Conservation (phyloP, 2,797 vertebrate species). For the Phoebastria nigripes region DNA sequence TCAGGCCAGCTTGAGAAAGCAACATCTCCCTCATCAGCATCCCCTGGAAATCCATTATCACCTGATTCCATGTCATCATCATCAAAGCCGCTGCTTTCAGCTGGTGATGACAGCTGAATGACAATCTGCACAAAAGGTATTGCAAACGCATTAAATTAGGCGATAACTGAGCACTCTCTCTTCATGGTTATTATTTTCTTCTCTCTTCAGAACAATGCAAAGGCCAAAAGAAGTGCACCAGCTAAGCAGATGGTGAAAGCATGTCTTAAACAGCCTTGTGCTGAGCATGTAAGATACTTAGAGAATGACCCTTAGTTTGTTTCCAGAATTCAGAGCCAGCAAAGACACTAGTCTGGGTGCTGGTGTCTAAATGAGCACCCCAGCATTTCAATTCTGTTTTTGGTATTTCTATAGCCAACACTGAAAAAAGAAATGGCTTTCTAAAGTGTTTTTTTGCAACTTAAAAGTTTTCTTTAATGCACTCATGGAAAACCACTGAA, state of each 20-base stretch:
- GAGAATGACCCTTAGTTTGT: not conserved
- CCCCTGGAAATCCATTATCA: conserved; percentile 79
- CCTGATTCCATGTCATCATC: conserved; percentile 84
- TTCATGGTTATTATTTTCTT: not conserved
- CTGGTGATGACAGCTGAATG: conserved; percentile 80
- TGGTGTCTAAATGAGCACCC: not conserved
- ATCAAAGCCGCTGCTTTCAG: conserved; percentile 85
- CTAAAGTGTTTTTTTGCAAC: not conserved
- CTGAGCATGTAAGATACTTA: not conserved
- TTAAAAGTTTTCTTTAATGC: not conserved
- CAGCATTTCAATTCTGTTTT: not conserved
- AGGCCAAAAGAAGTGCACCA: not conserved
- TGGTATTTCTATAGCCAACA: not conserved
- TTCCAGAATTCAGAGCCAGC: not conserved
- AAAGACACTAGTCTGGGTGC: not conserved
- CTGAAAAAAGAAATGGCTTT: not conserved
- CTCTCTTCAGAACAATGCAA: not conserved
- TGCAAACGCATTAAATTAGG: not conserved
- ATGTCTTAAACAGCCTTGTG: not conserved
- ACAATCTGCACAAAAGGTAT: conserved; percentile 80
- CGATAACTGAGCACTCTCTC: not conserved
- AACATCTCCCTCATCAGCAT: conserved; percentile 69
- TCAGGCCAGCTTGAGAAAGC: conserved; percentile 64
- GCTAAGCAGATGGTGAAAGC: not conserved
- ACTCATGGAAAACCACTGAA: not conserved